Evolutionary conservation across 2,888 invertebrate genomes (phyloP).

Genomic region (Anorthoa munda): DNA sequence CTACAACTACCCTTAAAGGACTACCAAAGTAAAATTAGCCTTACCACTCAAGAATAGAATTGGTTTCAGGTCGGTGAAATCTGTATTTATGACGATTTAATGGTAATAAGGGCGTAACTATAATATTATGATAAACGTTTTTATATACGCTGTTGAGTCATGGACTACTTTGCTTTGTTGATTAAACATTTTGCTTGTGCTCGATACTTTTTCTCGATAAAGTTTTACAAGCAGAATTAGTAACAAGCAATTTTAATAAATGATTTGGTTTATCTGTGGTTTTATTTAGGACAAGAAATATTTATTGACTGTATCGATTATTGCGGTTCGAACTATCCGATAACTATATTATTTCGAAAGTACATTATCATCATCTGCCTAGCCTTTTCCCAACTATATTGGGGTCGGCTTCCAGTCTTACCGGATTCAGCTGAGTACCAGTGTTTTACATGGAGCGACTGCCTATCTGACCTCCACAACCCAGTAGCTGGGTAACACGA

Average conservation of each 20-base stretch:
- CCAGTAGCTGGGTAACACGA: too few relatives aligned
- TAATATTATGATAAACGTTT: slow-evolving; percentile 47
- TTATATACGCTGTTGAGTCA: slow-evolving; percentile 40
- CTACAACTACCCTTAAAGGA: slow-evolving; percentile 21
- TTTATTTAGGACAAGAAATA: not conserved
- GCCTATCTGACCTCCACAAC: too few relatives aligned
- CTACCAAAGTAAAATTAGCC: slow-evolving; percentile 10
- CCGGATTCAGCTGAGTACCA: too few relatives aligned
- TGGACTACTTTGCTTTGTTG: slow-evolving; percentile 8
- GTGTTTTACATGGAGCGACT: too few relatives aligned
- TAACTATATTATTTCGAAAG: too few relatives aligned
- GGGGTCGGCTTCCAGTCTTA: too few relatives aligned
- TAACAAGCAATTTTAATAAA: not conserved
- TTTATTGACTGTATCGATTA: not conserved
- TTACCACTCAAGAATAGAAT: not conserved
- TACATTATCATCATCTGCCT: too few relatives aligned
- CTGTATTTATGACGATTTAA: slow-evolving; percentile 34
- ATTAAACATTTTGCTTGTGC: slow-evolving; percentile 24
- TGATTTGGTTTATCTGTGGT: not conserved
- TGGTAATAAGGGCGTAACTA: slow-evolving; percentile 36
- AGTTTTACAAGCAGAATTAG: not conserved
- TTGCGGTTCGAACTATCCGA: not conserved
- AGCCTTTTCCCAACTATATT: too few relatives aligned
- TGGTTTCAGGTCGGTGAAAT: not conserved
- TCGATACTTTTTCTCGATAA: not conserved